Evolutionary conservation across 2,888 invertebrate species (phyloP).

Genomic region (Chrysolina oricalcia): DNA sequence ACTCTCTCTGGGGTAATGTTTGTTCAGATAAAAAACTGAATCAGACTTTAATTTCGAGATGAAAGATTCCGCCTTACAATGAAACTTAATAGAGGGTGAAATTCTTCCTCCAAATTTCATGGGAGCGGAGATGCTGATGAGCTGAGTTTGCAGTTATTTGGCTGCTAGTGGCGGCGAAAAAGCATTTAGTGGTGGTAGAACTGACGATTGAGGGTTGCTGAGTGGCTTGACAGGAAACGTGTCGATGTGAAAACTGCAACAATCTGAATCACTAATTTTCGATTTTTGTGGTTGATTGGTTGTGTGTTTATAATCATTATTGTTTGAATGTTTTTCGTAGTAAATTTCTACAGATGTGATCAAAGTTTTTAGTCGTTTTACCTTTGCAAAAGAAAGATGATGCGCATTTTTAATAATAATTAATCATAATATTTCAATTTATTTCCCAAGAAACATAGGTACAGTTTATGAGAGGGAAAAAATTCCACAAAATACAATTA

Average conservation of each 20-base stretch:
- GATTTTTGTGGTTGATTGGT: background rate
- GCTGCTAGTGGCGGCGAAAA: background rate
- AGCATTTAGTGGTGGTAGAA: background rate
- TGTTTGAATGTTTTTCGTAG: background rate
- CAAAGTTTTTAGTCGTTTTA: too few species aligned
- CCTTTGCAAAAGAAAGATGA: too few species aligned
- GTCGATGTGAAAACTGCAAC: too few species aligned
- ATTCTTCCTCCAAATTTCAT: constrained; percentile 30
- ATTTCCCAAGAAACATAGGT: too few species aligned
- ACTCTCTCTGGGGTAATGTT: constrained; percentile 42
- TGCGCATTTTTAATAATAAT: too few species aligned
- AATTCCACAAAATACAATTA: too few species aligned
- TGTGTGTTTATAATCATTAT: too few species aligned
- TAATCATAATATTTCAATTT: too few species aligned
- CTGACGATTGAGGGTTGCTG: background rate
- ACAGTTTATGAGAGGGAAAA: too few species aligned
- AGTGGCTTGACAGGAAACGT: background rate
- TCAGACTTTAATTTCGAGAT: constrained; percentile 45
- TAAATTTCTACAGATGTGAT: too few species aligned
- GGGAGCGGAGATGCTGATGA: background rate
- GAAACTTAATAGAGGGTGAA: constrained; percentile 39
- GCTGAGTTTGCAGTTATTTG: background rate
- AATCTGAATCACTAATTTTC: too few species aligned
- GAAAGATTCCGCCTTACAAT: constrained; percentile 27
- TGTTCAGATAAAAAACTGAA: constrained; percentile 54